Conservation (phyloP, 2,113 vertebrate genomes). For the Daboia siamensis region DNA sequence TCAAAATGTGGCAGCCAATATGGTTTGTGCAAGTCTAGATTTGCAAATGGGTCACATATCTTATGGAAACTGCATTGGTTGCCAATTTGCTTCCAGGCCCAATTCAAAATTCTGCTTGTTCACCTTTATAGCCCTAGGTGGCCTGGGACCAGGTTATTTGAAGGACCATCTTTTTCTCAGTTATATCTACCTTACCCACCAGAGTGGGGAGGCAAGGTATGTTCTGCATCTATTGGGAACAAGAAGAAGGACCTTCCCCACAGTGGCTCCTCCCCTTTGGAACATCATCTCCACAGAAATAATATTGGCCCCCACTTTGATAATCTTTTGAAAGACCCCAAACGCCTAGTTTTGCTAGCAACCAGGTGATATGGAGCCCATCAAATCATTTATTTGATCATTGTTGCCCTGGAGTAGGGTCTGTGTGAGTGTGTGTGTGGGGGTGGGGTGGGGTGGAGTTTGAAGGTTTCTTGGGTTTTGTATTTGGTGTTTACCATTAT, state of each 20-base stretch:
- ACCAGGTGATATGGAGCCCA: not conserved
- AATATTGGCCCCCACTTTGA: not conserved
- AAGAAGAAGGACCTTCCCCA: not conserved
- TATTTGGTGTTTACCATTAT: not conserved
- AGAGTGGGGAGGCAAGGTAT: not conserved
- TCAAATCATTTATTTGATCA: not conserved
- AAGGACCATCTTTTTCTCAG: not conserved
- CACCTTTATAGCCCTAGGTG: not conserved
- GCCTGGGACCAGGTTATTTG: not conserved
- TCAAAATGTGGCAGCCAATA: not conserved
- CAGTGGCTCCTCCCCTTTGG: not conserved
- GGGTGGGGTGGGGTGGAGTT: no score
- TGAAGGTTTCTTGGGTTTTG: not conserved
- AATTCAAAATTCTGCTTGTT: not conserved
- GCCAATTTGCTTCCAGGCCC: not conserved
- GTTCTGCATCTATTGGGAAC: not conserved
- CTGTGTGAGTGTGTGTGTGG: no score
- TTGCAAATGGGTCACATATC: not conserved
- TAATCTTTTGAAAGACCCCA: not conserved
- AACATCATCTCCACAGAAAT: not conserved
- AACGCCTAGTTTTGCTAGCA: not conserved
- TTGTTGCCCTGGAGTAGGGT: not conserved
- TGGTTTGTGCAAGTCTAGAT: not conserved
- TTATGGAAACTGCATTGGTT: not conserved
- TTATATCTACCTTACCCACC: not conserved